These are phyloP conservation scores for Tenthredo scrophulariae DNA, from an alignment of 2,888 invertebrate species.

Conservation along the genomic window DNA sequence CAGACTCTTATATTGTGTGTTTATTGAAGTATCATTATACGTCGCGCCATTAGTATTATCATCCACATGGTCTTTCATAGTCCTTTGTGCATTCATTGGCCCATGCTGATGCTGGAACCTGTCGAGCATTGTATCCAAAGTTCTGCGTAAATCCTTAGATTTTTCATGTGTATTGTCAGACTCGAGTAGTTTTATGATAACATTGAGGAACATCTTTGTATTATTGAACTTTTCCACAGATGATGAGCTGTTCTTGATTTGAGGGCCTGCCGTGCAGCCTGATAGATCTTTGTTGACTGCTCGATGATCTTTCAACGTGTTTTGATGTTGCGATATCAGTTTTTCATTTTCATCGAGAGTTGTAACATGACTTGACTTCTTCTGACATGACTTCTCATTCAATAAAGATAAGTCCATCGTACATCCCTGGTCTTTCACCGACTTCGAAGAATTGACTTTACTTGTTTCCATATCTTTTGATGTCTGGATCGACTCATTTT, in stretches of 20 bases:
- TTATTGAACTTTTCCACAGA: neutral
- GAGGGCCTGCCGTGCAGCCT: neutral
- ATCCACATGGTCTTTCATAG: neutral
- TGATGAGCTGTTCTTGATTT: neutral
- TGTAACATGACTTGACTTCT: neutral
- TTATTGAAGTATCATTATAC: neutral
- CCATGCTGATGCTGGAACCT: neutral
- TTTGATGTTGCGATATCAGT: neutral
- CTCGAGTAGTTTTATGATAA: constrained; percentile 16
- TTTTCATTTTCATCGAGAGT: neutral
- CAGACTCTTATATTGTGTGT: constrained; percentile 13
- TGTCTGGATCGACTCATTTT: constrained; percentile 8
- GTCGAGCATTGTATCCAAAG: constrained; percentile 29
- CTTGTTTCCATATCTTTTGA: neutral
- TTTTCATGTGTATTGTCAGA: neutral
- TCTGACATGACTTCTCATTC: neutral
- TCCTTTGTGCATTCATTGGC: neutral
- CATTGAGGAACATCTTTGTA: constrained; percentile 20
- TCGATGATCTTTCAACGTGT: neutral
- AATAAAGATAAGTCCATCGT: neutral
- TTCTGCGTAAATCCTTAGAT: neutral
- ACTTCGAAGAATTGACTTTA: neutral
- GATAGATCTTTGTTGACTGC: neutral
- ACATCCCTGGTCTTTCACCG: constrained; percentile 1
- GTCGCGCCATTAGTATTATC: neutral